phyloP scores from a whole-genome alignment of 2,113 vertebrate genomes.

The Percopsis transmontana region DNA sequence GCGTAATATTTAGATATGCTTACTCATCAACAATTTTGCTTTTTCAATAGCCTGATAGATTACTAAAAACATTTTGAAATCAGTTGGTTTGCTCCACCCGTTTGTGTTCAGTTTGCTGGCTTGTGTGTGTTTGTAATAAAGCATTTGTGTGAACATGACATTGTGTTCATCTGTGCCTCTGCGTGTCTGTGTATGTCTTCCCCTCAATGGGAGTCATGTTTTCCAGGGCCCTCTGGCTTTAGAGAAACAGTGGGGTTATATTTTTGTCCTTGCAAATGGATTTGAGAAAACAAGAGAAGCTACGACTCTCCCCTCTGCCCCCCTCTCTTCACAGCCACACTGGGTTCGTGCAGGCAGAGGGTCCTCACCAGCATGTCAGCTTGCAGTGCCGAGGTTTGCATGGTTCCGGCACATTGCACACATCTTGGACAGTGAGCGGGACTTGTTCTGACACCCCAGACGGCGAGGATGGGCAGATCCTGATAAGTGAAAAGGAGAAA shows the following conservation, averaged over 20 bases:
- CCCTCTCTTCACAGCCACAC: conserved; percentile 17
- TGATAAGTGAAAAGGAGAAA: background rate
- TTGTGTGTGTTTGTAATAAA: background rate
- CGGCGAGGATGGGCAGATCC: background rate
- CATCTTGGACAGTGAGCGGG: conserved; percentile 28
- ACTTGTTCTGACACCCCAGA: conserved; percentile 61
- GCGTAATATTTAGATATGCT: conserved; percentile 6
- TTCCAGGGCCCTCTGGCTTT: conserved; percentile 18
- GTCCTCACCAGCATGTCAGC: conserved; percentile 34
- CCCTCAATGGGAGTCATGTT: conserved; percentile 45
- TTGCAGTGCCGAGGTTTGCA: conserved; percentile 30
- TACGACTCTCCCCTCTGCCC: conserved; percentile 14
- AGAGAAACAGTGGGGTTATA: conserved; percentile 33
- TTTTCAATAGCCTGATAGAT: conserved; percentile 2
- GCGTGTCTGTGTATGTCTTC: conserved; percentile 27
- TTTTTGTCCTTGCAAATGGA: conserved; percentile 50
- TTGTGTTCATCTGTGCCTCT: conserved; percentile 10
- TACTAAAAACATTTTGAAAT: too few relatives aligned
- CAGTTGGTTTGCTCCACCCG: background rate
- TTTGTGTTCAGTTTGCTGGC: conserved; percentile 2
- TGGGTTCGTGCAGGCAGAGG: conserved; percentile 36
- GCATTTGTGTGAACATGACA: conserved; percentile 5
- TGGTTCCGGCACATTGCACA: conserved; percentile 43
- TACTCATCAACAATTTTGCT: background rate
- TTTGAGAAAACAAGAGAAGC: conserved; percentile 49